Conservation (phyloP, 2,113 vertebrate genomes). For the Cygnus atratus region DNA sequence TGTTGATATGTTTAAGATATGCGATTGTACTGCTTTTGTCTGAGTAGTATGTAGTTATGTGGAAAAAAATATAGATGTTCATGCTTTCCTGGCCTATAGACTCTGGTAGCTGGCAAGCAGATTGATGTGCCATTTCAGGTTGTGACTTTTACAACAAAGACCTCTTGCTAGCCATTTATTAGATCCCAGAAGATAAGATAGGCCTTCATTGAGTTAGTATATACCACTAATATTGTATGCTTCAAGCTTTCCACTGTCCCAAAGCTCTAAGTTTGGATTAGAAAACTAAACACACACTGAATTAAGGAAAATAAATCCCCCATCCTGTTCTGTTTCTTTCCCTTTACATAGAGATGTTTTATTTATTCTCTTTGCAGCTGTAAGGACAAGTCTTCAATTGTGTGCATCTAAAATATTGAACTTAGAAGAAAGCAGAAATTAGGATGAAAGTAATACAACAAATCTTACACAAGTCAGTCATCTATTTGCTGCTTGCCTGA, state of each 20-base stretch:
- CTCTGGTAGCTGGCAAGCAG: neutral
- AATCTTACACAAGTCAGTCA: neutral
- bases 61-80: neutral
- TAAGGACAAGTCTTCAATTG: neutral
- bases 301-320: neutral
- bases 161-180: neutral
- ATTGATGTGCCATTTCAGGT: constrained; percentile 9
- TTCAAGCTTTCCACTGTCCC: neutral
- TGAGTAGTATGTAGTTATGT: neutral
- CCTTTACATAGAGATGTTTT: neutral
- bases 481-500: neutral
- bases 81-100: neutral
- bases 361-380: neutral
- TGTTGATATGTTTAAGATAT: neutral
- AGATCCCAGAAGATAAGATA: neutral
- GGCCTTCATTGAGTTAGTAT: neutral
- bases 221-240: neutral
- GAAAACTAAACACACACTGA: neutral
- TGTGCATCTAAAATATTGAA: neutral
- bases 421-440: neutral
- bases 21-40: neutral
- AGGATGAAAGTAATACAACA: neutral
- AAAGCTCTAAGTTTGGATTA: neutral
- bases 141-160: constrained; percentile 34
- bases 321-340: neutral